phyloP scores from a whole-genome alignment of 2,888 invertebrate genomes.

The Parelbella ahira region DNA sequence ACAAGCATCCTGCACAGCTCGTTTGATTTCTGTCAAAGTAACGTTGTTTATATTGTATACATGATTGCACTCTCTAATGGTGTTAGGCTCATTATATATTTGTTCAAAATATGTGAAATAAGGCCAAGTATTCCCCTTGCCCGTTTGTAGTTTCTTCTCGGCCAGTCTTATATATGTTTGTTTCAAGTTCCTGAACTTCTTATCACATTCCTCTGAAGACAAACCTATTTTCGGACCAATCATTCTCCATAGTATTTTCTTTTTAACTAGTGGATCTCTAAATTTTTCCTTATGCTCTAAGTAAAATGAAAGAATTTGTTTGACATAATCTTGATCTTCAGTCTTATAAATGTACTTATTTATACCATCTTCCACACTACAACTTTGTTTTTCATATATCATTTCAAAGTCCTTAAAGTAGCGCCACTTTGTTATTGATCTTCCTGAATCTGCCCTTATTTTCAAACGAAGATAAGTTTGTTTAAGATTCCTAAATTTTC shows the following conservation, averaged over 20 bases:
- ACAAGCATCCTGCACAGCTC: constrained; percentile 39
- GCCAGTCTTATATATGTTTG: constrained; percentile 64
- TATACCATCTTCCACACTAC: constrained; percentile 30
- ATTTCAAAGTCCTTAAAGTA: constrained; percentile 65
- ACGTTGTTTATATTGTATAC: constrained; percentile 38
- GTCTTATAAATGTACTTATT: constrained; percentile 34
- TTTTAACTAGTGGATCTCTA: constrained; percentile 56
- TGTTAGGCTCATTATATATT: constrained; percentile 50
- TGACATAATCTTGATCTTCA: constrained; percentile 55
- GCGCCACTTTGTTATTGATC: constrained; percentile 58
- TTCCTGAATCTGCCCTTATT: constrained; percentile 47
- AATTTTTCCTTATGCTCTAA: constrained; percentile 62
- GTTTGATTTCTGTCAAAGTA: constrained; percentile 47
- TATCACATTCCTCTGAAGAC: constrained; percentile 62
- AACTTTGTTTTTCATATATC: constrained; percentile 43
- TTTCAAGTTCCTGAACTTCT: constrained; percentile 68
- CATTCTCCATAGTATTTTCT: constrained; percentile 57
- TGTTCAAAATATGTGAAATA: constrained; percentile 63
- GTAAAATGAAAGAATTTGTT: constrained; percentile 58
- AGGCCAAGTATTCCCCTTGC: constrained; percentile 58
- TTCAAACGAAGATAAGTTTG: constrained; percentile 64
- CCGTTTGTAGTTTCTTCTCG: constrained; percentile 50
- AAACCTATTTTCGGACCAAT: constrained; percentile 53
- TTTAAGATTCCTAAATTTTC: constrained; percentile 68
- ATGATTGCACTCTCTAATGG: constrained; percentile 27